Evolutionary conservation across 2,888 invertebrate species (phyloP).

Genomic region (Keiferia lycopersicella): DNA sequence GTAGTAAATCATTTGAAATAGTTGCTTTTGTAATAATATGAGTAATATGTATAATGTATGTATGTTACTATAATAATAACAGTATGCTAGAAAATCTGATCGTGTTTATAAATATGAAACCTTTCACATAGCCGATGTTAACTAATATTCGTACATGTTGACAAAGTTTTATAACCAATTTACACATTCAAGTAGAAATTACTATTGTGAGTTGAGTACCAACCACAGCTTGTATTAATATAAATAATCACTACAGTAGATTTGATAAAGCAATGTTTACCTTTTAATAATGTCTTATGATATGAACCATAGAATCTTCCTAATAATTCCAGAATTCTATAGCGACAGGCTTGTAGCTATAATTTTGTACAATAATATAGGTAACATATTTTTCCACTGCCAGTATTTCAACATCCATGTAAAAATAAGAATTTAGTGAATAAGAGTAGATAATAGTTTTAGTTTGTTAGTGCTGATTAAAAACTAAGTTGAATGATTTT

Average conservation of each 20-base stretch:
- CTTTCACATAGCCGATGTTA: background rate
- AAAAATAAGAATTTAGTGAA: slow-evolving; percentile 50
- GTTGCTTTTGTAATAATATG: slow-evolving; percentile 40
- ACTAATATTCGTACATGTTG: background rate
- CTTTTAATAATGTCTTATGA: slow-evolving; percentile 14
- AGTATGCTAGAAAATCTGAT: slow-evolving; percentile 15
- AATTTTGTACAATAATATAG: slow-evolving; percentile 51
- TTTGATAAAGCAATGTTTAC: slow-evolving; percentile 3
- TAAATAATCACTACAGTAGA: slow-evolving; percentile 1
- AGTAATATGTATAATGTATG: slow-evolving; percentile 29
- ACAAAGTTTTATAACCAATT: slow-evolving; percentile 11
- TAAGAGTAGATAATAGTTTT: slow-evolving; percentile 58
- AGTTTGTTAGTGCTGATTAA: slow-evolving; percentile 46
- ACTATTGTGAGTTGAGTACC: slow-evolving; percentile 2
- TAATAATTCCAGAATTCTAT: slow-evolving; percentile 16
- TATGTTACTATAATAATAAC: slow-evolving; percentile 12
- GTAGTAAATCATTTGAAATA: slow-evolving; percentile 38
- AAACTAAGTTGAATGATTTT: slow-evolving; percentile 77
- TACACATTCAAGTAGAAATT: slow-evolving; percentile 10
- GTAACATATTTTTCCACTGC: slow-evolving; percentile 78
- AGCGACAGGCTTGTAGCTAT: slow-evolving; percentile 36
- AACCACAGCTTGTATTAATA: background rate
- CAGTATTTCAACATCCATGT: slow-evolving; percentile 78
- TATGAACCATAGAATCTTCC: slow-evolving; percentile 20
- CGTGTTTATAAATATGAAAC: slow-evolving; percentile 19